These are phyloP conservation scores for Pelvicachromis taeniatus DNA, from an alignment of 2,113 vertebrate genomes.

Conservation along the genomic window DNA sequence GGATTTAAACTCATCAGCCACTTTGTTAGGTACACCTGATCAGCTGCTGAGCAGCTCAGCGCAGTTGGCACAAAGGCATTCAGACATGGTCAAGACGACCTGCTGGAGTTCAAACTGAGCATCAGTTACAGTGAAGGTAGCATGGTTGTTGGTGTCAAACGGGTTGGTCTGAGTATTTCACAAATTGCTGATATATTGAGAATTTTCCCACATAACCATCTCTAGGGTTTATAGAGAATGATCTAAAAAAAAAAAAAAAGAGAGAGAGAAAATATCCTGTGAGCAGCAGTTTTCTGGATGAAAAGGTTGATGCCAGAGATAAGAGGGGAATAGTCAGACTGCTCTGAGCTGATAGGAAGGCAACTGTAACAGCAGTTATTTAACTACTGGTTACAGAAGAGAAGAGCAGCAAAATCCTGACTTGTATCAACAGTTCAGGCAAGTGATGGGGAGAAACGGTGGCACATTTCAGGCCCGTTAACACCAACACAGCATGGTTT, in stretches of 20 bases:
- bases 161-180: not conserved
- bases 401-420: not conserved
- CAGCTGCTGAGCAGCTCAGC: not conserved
- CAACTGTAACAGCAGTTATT: not conserved
- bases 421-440: not conserved
- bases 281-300: not conserved
- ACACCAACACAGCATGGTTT: not conserved
- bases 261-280: not conserved
- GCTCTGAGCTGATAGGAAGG: not conserved
- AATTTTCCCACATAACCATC: not conserved
- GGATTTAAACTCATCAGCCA: not conserved
- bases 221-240: not conserved
- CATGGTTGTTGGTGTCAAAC: not conserved
- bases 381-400: not conserved
- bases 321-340: not conserved
- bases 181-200: not conserved
- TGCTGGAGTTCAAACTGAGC: not conserved
- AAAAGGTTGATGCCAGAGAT: not conserved
- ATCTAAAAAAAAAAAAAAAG: not conserved
- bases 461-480: not conserved
- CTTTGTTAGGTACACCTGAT: not conserved
- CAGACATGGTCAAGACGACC: not conserved
- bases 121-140: not conserved
- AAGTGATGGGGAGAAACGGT: not conserved
- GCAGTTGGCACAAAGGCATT: not conserved